Conservation (phyloP, 1,140 invertebrate genomes). For the Pomacea maculata region DNA sequence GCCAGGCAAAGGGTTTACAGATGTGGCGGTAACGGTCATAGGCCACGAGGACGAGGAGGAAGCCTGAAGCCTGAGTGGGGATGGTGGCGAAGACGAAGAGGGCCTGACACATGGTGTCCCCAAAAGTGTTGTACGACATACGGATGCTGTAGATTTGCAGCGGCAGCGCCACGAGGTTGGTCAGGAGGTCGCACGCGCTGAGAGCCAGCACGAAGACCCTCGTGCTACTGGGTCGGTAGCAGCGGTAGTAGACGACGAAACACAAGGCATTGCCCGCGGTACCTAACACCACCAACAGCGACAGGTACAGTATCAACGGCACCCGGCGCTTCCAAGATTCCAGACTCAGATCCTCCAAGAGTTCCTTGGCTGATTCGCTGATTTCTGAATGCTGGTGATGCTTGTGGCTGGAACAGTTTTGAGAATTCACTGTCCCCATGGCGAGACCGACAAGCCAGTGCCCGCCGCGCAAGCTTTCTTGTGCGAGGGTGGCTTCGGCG, state of each 20-base stretch:
- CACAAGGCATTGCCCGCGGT: constrained; percentile 30
- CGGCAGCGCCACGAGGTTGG: neutral
- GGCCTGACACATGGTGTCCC: neutral
- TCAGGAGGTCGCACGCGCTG: neutral
- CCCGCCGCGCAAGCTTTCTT: no score
- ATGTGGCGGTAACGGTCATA: constrained; percentile 32
- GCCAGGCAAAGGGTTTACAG: constrained; percentile 27
- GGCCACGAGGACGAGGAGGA: constrained; percentile 29
- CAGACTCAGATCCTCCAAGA: neutral
- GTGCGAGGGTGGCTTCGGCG: no score
- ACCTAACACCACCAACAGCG: constrained; percentile 31
- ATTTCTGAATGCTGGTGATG: no score
- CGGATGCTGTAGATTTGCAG: neutral
- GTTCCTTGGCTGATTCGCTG: no score
- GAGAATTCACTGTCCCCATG: no score
- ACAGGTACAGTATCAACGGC: constrained; percentile 22
- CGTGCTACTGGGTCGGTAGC: constrained; percentile 9
- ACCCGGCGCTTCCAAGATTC: neutral
- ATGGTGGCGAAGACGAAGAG: neutral
- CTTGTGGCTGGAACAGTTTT: no score
- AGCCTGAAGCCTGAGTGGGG: constrained; percentile 1
- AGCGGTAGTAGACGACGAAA: constrained; percentile 26
- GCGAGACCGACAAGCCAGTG: no score
- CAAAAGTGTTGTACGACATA: constrained; percentile 25
- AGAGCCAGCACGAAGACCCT: constrained; percentile 5